Percentiles rank a stretch among this genome's conserved stretches.
These are phyloP conservation scores for Ramphastos sulfuratus DNA, from an alignment of 2,113 vertebrate species.

Conservation along the genomic window DNA sequence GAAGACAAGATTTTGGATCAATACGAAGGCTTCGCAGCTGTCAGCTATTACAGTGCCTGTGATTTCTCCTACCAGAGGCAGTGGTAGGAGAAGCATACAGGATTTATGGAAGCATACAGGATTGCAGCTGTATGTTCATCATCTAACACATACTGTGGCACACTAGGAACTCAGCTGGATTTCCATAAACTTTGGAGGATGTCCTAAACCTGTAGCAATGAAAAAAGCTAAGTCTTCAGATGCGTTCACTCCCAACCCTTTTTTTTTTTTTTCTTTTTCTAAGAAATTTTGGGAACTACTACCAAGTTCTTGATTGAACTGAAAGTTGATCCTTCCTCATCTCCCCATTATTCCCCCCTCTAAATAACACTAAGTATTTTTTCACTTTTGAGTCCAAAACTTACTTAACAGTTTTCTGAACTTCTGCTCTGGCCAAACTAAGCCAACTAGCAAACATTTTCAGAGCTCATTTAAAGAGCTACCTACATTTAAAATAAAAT, in stretches of 20 bases:
- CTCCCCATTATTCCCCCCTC: background rate
- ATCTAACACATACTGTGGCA: background rate
- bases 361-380: background rate
- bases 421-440: background rate
- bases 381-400: background rate
- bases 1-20: background rate
- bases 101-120: background rate
- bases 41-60: background rate
- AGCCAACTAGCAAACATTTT: background rate
- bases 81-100: too few species aligned
- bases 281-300: background rate
- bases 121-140: background rate
- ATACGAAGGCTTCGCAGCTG: background rate
- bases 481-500: background rate
- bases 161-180: background rate
- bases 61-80: background rate
- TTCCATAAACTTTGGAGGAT: background rate
- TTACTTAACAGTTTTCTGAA: background rate
- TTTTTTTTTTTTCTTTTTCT: background rate
- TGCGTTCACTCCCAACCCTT: background rate
- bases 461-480: background rate
- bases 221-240: background rate
- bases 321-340: background rate
- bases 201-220: background rate
- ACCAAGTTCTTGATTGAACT: background rate